These are phyloP conservation scores for Carterocephalus palaemon DNA, from an alignment of 2,888 invertebrate species.

Conservation along the genomic window DNA sequence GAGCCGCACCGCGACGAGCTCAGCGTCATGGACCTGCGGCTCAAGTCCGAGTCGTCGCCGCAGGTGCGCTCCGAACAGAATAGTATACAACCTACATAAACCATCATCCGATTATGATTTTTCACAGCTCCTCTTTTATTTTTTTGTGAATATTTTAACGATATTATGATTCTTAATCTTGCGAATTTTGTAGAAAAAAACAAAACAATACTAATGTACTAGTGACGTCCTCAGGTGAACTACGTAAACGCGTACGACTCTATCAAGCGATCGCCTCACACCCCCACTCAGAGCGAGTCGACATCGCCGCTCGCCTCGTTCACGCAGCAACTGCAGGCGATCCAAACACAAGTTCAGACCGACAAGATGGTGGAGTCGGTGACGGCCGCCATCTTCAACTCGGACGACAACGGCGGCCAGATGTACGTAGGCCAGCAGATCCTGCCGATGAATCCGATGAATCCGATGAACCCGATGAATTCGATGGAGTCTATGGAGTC, in stretches of 20 bases:
- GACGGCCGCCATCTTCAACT: constrained; percentile 73
- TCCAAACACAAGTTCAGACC: constrained; percentile 72
- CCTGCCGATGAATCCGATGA: constrained; percentile 39
- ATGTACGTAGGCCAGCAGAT: constrained; percentile 54
- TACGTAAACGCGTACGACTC: constrained; percentile 66
- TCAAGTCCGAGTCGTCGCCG: constrained; percentile 78
- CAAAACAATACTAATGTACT: not conserved
- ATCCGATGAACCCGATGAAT: no score
- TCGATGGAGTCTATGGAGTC: constrained; percentile 46
- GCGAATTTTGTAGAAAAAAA: not conserved
- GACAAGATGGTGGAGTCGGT: constrained; percentile 76
- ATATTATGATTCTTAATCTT: no score
- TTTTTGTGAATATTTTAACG: no score
- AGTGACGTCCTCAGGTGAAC: constrained; percentile 41
- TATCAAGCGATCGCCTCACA: constrained; percentile 77
- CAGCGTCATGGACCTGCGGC: constrained; percentile 83
- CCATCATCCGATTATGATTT: not conserved
- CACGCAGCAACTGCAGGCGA: constrained; percentile 69
- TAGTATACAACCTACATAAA: constrained; percentile 2
- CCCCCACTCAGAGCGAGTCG: constrained; percentile 50
- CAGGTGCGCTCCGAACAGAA: constrained; percentile 44
- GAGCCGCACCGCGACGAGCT: constrained; percentile 56
- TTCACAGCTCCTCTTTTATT: not conserved
- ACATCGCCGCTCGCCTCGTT: constrained; percentile 64
- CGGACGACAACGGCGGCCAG: constrained; percentile 54